Percentiles rank a stretch among this genome's conserved stretches.
Conservation (phyloP, 2,113 vertebrate genomes). For the Bucco capensis region DNA sequence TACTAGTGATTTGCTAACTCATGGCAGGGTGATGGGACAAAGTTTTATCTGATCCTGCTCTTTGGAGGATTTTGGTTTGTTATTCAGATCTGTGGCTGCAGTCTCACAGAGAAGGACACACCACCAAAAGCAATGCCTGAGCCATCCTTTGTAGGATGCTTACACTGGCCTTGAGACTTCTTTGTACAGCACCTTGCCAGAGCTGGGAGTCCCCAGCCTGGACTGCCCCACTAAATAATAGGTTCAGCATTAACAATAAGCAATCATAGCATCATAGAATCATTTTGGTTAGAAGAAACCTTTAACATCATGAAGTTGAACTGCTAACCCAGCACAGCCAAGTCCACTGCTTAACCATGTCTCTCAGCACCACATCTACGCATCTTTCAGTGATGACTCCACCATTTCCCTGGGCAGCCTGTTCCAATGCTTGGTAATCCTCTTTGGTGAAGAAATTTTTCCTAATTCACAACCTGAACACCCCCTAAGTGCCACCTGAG, state of each 20-base stretch:
- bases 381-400: not conserved
- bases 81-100: not conserved
- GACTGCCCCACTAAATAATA: not conserved
- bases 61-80: not conserved
- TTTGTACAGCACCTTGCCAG: rapidly evolving
- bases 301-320: not conserved
- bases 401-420: not conserved
- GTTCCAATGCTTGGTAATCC: not conserved
- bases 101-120: not conserved
- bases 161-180: not conserved
- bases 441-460: not conserved
- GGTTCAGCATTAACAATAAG: not conserved
- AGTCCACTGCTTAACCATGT: not conserved
- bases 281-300: not conserved
- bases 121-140: not conserved
- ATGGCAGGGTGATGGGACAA: not conserved
- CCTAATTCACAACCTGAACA: not conserved
- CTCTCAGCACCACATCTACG: not conserved
- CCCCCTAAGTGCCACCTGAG: not conserved
- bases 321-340: not conserved
- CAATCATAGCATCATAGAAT: not conserved
- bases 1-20: not conserved
- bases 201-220: not conserved
- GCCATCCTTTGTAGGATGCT: not conserved
- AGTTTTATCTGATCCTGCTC: not conserved